Evolutionary conservation across 2,113 vertebrate genomes (phyloP).

Genomic region (Acanthochromis polyacanthus): DNA sequence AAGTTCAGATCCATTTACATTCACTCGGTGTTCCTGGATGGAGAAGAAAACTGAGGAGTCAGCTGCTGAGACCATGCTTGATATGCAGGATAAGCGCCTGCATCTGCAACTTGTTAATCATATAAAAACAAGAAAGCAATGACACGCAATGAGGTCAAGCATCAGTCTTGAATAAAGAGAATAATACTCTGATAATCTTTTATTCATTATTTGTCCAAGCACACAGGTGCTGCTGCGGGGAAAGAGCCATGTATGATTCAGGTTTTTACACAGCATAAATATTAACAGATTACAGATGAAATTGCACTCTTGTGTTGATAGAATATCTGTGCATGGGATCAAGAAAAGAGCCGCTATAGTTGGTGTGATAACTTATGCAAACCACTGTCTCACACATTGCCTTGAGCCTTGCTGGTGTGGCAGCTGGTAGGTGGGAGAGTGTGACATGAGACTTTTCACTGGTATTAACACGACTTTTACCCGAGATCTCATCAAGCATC

Average conservation of each 20-base stretch:
- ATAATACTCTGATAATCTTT: constrained; percentile 44
- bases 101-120: constrained; percentile 78
- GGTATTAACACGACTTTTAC: constrained; percentile 58
- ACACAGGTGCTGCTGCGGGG: constrained; percentile 32
- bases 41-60: constrained; percentile 73
- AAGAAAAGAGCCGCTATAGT: constrained; percentile 4
- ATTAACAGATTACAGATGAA: constrained; percentile 34
- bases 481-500: constrained; percentile 35
- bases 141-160: constrained; percentile 67
- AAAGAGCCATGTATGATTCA: constrained; percentile 12
- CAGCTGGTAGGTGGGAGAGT: constrained; percentile 68
- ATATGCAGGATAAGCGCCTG: constrained; percentile 69
- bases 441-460: constrained; percentile 61
- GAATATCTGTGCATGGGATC: constrained; percentile 6
- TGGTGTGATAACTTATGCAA: constrained; percentile 23
- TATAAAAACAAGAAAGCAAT: constrained; percentile 65
- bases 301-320: constrained; percentile 15
- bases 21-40: constrained; percentile 58
- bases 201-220: constrained; percentile 55
- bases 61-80: constrained; percentile 66
- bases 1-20: constrained; percentile 76
- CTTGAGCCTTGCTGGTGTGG: constrained; percentile 30
- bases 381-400: constrained; percentile 23
- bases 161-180: constrained; percentile 52
- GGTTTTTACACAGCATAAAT: constrained; percentile 45